phyloP scores from a whole-genome alignment of 2,888 invertebrate species.

The Ichneumoninae sp. region DNA sequence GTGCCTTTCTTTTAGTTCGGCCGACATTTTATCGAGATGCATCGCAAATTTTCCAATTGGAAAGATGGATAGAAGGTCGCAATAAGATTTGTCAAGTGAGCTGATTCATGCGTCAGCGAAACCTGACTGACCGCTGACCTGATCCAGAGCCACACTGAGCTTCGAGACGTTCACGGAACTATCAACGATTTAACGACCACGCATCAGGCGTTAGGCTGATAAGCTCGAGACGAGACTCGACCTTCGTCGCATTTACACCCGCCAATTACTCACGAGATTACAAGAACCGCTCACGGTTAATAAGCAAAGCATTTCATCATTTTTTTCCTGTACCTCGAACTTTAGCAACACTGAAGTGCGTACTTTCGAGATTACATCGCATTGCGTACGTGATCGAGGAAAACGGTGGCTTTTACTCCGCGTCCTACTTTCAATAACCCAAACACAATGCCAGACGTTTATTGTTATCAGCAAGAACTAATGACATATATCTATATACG shows the following conservation, averaged over 20 bases:
- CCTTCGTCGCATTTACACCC: slow-evolving; percentile 25
- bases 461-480: not conserved
- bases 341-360: not conserved
- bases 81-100: not conserved
- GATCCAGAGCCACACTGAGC: slow-evolving; percentile 1
- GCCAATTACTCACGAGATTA: slow-evolving; percentile 35
- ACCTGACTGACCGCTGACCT: slow-evolving; percentile 24
- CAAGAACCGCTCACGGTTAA: not conserved
- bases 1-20: not conserved
- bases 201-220: slow-evolving; percentile 12
- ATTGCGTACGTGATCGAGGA: not conserved
- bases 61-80: not conserved
- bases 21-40: not conserved
- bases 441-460: slow-evolving; percentile 16
- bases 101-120: slow-evolving; percentile 30
- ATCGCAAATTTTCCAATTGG: not conserved
- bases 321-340: not conserved
- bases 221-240: slow-evolving; percentile 3
- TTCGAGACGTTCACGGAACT: slow-evolving; percentile 26
- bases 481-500: not conserved
- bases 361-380: not conserved
- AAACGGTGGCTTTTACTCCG: not conserved
- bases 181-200: slow-evolving; percentile 20
- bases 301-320: not conserved
- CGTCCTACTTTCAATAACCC: slow-evolving; percentile 20